phyloP scores from a whole-genome alignment of 1,140 invertebrate genomes.

The Hydropsyche tenuis region DNA sequence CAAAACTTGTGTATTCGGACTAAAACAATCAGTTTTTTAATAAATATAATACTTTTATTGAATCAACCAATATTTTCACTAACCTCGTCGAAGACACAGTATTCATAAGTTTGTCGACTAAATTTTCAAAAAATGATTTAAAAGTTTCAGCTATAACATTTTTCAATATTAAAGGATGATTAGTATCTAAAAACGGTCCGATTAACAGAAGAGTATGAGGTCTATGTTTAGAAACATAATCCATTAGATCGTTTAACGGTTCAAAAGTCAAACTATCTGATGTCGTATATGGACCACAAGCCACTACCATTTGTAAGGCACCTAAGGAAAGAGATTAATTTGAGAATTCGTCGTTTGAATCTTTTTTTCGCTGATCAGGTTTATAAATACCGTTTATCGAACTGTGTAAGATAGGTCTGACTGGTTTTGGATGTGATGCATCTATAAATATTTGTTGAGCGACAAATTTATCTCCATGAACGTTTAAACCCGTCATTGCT shows the following conservation, averaged over 20 bases:
- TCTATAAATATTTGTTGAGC: slow-evolving; percentile 70
- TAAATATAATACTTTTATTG: no score
- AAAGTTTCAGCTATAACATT: slow-evolving; percentile 68
- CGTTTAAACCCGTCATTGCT: slow-evolving; percentile 74
- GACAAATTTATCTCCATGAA: slow-evolving; percentile 71
- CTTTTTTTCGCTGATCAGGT: no score
- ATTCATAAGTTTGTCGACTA: slow-evolving; percentile 70
- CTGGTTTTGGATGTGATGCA: slow-evolving; percentile 49
- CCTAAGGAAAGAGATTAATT: slow-evolving; percentile 54
- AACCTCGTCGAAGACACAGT: slow-evolving; percentile 49
- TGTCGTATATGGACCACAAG: slow-evolving; percentile 83
- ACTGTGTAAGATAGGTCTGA: slow-evolving; percentile 33
- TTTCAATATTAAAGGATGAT: slow-evolving; percentile 68
- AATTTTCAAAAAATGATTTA: slow-evolving; percentile 73
- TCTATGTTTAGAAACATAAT: slow-evolving; percentile 69
- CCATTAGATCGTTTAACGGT: slow-evolving; percentile 79
- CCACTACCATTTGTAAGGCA: slow-evolving; percentile 74
- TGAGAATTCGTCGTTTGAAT: slow-evolving; percentile 46
- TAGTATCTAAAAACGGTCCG: slow-evolving; percentile 83
- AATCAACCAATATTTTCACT: background rate
- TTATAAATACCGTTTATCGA: slow-evolving; percentile 25
- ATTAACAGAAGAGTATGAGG: slow-evolving; percentile 83
- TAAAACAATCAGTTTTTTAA: slow-evolving; percentile 53
- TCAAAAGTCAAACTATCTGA: slow-evolving; percentile 79
- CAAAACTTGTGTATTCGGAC: slow-evolving; percentile 72